Base-by-base conservation (phyloP, 2,113 vertebrate genomes). In the Scortum barcoo region DNA sequence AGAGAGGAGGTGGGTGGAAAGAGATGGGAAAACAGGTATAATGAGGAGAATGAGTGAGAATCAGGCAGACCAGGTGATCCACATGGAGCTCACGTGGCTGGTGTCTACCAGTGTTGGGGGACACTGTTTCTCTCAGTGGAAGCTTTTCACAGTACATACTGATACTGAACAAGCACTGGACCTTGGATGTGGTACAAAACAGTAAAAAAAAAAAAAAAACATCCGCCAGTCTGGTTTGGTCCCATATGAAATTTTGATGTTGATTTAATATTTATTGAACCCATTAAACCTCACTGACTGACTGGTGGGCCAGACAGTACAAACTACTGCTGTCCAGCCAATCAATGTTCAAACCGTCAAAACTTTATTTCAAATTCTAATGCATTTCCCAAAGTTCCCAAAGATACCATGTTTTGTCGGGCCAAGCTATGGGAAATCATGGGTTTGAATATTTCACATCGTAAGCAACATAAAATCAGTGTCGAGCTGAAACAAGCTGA, bases 261-360 rank as follows among this genome's bases (percentile, higher is more conserved):
- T 28, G 36, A 10, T 84, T 28, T 75, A 68, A 57, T 81, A 78
- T 84, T 80, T 86, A 67, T 67, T 74, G 20, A 51, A 30, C 11
- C 24, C 0, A 5, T 74, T 30, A 56, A 38, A 75, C 16, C 14
- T 38, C 20, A n/a, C 24, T 40, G 48, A 67, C 12, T 70, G 53
- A n/a, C 67, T 38, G 40, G 8, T 42, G 9, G 33, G 65, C 26
- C 38, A 54, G 65, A 75, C 1, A 26, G 44, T 19, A 53, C 20
- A 74, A 22, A 61, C n/a, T 9, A 61, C 54, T 48, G 14, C 2
- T 46, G 26, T 28, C 58, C 33, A 16, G 48, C 5, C 33, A 50
- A 6, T 58, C 40, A 19, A 12, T 65, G 26, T 28, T 78, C 44
- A 72, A 51, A 72, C 40, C 50, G 7, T 19, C 66, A 76, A 19